These are phyloP conservation scores for Lymantria monacha DNA, from an alignment of 2,888 invertebrate species.

Conservation along the genomic window DNA sequence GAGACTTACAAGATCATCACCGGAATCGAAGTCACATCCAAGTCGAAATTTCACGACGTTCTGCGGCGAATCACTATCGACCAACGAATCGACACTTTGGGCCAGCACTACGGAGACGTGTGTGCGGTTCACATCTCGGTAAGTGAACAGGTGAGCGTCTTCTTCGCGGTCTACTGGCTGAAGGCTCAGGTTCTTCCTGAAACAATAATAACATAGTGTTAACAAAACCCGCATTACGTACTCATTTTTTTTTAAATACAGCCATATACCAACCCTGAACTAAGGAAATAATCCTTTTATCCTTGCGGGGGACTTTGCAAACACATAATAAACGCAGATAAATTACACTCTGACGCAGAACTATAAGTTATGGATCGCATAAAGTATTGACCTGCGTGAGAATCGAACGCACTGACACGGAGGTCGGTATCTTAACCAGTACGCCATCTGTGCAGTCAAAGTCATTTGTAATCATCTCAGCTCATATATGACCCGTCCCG, in stretches of 20 bases:
- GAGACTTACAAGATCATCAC: conserved; percentile 83
- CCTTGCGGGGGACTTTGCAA: too few relatives aligned
- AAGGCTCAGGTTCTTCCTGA: conserved; percentile 83
- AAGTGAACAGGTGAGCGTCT: conserved; percentile 87
- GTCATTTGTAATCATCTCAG: too few relatives aligned
- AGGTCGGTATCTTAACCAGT: too few relatives aligned
- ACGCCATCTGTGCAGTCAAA: too few relatives aligned
- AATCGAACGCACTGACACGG: too few relatives aligned
- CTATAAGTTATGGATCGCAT: too few relatives aligned
- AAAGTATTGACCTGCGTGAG: too few relatives aligned
- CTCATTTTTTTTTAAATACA: conserved; percentile 15
- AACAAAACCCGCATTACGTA: not conserved
- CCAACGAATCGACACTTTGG: conserved; percentile 89
- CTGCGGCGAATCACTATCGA: conserved; percentile 90
- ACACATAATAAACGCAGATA: too few relatives aligned
- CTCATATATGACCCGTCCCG: too few relatives aligned
- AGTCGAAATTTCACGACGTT: conserved; percentile 92
- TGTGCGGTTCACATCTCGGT: conserved; percentile 88
- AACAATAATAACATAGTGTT: not conserved
- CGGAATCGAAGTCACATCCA: conserved; percentile 87
- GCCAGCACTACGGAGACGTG: conserved; percentile 89
- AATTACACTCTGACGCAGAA: too few relatives aligned
- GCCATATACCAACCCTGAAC: too few relatives aligned
- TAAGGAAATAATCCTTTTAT: too few relatives aligned
- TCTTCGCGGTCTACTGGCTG: conserved; percentile 88